A percentile compares a stretch with the other conserved stretches of the same genome.
Conservation (phyloP, 2,113 vertebrate genomes). For the Brachypodius melanocephalos region DNA sequence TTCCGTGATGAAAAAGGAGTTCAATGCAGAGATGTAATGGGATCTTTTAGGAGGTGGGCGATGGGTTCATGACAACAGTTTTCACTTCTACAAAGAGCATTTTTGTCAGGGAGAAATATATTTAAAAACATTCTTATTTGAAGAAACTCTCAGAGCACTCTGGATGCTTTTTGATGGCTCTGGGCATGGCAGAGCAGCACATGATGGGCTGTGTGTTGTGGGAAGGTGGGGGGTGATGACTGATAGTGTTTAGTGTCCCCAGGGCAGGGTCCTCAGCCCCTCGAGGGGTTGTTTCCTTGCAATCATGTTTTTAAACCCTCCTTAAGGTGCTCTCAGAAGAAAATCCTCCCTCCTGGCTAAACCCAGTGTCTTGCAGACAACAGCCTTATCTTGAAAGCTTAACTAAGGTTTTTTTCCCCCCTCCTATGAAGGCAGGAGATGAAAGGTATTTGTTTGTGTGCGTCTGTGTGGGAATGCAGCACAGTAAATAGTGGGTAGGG, state of each 20-base stretch:
- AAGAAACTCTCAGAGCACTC: background rate
- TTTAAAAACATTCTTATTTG: background rate
- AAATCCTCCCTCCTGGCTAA: background rate
- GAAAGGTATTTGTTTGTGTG: background rate
- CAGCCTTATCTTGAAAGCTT: slow-evolving; percentile 22
- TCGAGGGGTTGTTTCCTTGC: background rate
- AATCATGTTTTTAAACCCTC: background rate
- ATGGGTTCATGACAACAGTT: background rate
- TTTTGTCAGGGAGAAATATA: slow-evolving; percentile 11
- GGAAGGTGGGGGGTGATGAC: background rate
- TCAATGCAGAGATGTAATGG: slow-evolving; percentile 17
- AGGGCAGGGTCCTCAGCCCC: background rate
- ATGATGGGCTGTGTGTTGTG: fast-evolving
- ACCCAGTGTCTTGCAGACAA: background rate
- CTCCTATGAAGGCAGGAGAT: background rate
- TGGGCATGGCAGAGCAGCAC: fast-evolving
- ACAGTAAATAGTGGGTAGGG: slow-evolving; percentile 4
- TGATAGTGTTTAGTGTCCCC: background rate
- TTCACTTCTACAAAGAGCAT: slow-evolving; percentile 1
- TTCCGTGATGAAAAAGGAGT: background rate
- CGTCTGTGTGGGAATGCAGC: background rate
- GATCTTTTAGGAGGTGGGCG: slow-evolving; percentile 18
- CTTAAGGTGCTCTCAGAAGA: background rate
- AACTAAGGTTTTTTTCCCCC: background rate
- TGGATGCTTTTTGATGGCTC: background rate